phyloP scores from a whole-genome alignment of 2,113 vertebrate genomes.

The Fulmarus glacialis region DNA sequence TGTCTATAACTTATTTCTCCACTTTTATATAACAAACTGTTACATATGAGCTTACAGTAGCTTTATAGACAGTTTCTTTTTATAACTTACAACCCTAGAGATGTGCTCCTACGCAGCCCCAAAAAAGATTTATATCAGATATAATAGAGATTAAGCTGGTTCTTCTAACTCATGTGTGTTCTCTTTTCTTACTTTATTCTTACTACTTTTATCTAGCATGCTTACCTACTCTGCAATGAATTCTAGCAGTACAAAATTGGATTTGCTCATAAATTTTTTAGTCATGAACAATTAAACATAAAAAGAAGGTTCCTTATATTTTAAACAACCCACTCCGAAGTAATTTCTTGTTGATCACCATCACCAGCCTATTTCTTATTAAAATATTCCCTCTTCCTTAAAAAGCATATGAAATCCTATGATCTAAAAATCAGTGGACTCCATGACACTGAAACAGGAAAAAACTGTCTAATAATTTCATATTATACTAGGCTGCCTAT shows the following conservation, averaged over 20 bases:
- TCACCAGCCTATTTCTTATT: not conserved
- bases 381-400: not conserved
- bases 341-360: not conserved
- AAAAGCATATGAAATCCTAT: not conserved
- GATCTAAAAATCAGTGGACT: not conserved
- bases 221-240: not conserved
- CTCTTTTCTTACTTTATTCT: not conserved
- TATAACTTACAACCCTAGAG: constrained; percentile 31
- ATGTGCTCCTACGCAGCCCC: constrained; percentile 34
- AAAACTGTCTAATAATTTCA: not conserved
- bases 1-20: constrained; percentile 23
- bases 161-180: not conserved
- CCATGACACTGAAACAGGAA: not conserved
- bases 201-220: not conserved
- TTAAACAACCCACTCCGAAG: not conserved
- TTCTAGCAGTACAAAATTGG: not conserved
- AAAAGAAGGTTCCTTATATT: not conserved
- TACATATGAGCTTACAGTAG: constrained; percentile 13
- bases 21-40: constrained; percentile 40
- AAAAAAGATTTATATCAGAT: constrained; percentile 1
- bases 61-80: constrained; percentile 45
- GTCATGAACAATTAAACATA: not conserved
- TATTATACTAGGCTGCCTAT: not conserved
- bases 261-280: not conserved
- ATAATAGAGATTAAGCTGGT: not conserved